Conservation (phyloP, 2,888 invertebrate species). For the Dicyrtoma fusca region DNA sequence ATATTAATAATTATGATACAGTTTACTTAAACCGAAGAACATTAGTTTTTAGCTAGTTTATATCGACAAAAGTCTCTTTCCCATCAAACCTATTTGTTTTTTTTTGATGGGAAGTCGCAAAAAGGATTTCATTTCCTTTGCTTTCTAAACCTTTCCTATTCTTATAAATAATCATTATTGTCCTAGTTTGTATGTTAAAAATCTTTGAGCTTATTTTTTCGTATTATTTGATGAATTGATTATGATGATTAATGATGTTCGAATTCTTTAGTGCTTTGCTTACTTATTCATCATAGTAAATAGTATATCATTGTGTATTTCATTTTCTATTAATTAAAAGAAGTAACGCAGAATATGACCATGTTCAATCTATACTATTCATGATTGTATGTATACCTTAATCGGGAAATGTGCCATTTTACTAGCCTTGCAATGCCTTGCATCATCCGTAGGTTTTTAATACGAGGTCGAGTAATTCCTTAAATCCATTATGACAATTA, state of each 20-base stretch:
- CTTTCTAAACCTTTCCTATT: not conserved
- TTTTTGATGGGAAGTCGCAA: conserved; percentile 31
- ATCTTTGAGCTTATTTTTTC: conserved; percentile 15
- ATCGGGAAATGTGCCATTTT: no score
- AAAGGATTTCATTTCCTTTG: conserved; percentile 6
- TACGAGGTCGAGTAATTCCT: no score
- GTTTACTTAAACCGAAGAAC: conserved; percentile 15
- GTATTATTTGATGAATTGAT: conserved; percentile 17
- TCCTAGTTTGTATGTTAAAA: conserved; percentile 8
- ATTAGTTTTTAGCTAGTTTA: conserved; percentile 32
- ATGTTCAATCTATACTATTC: no score
- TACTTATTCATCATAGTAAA: conserved; percentile 11
- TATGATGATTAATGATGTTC: conserved; percentile 14
- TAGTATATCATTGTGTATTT: conserved; percentile 12
- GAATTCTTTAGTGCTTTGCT: conserved; percentile 17
- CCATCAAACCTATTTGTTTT: not conserved
- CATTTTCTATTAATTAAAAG: no score
- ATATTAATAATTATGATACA: conserved; percentile 22
- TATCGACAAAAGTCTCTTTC: conserved; percentile 32
- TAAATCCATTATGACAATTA: not conserved
- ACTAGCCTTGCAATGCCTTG: no score
- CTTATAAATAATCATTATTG: conserved; percentile 12
- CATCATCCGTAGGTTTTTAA: no score
- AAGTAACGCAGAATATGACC: no score
- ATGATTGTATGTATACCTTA: no score